phyloP scores from a whole-genome alignment of 2,113 vertebrate species.

The Dromaius novaehollandiae region DNA sequence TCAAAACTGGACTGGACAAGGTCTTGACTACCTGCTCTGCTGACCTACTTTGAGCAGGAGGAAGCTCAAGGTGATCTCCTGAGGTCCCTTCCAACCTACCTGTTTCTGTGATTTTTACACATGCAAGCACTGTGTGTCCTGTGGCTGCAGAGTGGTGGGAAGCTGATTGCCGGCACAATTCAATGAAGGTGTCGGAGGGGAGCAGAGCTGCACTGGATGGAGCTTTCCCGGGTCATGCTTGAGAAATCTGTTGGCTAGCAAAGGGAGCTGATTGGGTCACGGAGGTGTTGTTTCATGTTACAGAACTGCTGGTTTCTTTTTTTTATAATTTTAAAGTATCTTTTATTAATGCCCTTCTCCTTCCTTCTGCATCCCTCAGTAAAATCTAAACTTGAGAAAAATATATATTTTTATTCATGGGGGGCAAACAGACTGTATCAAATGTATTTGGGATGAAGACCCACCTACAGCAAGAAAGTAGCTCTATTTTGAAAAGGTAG shows the following conservation, averaged over 20 bases:
- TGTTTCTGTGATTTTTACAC: neutral
- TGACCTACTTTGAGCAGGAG: neutral
- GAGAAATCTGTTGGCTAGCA: neutral
- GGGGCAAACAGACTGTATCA: neutral
- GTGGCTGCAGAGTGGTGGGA: rapidly evolving
- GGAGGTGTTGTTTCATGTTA: neutral
- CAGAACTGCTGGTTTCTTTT: neutral
- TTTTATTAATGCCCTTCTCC: neutral
- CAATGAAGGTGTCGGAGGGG: neutral
- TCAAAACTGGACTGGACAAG: neutral
- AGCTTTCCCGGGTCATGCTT: neutral
- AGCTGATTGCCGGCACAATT: neutral
- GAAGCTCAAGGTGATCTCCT: neutral
- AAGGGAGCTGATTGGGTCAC: neutral
- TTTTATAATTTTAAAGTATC: neutral
- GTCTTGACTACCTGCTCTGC: neutral
- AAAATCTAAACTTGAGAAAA: neutral
- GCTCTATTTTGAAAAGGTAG: neutral
- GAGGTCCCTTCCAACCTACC: neutral
- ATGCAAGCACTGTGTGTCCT: neutral
- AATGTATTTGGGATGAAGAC: neutral
- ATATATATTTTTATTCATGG: neutral
- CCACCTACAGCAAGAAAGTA: neutral
- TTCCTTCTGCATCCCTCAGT: neutral
- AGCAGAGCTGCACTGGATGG: neutral